A percentile compares a stretch with the other conserved stretches of the same genome.
These are phyloP conservation scores for Amphiprion ocellaris DNA, from an alignment of 2,113 vertebrate genomes.

Conservation along the genomic window DNA sequence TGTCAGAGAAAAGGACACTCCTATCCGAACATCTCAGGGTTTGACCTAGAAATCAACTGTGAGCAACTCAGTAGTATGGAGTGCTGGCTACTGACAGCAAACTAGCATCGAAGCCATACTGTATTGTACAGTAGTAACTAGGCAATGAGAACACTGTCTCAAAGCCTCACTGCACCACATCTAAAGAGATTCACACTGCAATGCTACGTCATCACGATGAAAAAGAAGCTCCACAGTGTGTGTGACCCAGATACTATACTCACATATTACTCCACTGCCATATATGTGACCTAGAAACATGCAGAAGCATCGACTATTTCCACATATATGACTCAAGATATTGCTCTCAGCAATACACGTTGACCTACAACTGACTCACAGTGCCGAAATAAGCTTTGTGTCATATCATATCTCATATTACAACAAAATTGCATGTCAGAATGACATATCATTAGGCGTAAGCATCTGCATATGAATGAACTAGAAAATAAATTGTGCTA, in stretches of 20 bases:
- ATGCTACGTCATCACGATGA: slow-evolving; percentile 78
- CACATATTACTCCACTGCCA: slow-evolving; percentile 60
- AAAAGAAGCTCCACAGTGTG: slow-evolving; percentile 69
- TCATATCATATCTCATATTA: slow-evolving; percentile 2
- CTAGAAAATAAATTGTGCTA: background rate
- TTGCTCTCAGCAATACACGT: slow-evolving; percentile 43
- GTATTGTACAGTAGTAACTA: slow-evolving; percentile 23
- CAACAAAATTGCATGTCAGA: too few relatives aligned
- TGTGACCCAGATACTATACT: slow-evolving; percentile 79
- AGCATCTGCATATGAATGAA: background rate
- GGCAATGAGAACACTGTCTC: slow-evolving; percentile 18
- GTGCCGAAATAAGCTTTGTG: background rate
- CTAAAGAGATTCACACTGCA: slow-evolving; percentile 75
- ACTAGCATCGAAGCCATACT: slow-evolving; percentile 9
- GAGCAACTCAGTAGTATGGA: background rate
- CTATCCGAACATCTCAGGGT: slow-evolving; percentile 31
- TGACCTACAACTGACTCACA: slow-evolving; percentile 67
- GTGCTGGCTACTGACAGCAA: slow-evolving; percentile 2
- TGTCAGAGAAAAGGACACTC: slow-evolving; percentile 41
- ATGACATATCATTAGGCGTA: too few relatives aligned
- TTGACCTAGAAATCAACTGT: slow-evolving; percentile 66
- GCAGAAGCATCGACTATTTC: slow-evolving; percentile 70
- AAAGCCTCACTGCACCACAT: slow-evolving; percentile 63
- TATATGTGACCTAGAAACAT: slow-evolving; percentile 80
- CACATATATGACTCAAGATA: slow-evolving; percentile 69